Conservation (phyloP, 2,888 invertebrate genomes). For the Drosophila neonasuta region DNA sequence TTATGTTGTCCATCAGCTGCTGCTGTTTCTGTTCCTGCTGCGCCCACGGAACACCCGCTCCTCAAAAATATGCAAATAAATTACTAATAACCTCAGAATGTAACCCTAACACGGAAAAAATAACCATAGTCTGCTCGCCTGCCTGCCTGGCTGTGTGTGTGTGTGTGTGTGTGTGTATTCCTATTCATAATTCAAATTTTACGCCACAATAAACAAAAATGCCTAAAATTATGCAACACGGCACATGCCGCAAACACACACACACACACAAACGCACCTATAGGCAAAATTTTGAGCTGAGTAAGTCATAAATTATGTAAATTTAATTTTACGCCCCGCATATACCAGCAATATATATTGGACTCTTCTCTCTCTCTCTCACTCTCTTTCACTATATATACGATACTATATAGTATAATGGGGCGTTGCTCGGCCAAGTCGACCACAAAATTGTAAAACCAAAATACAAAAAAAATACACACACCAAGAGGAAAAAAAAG, state of each 20-base stretch:
- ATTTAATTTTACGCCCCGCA: slow-evolving; percentile 74
- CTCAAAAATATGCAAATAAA: slow-evolving; percentile 76
- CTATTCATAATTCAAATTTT: slow-evolving; percentile 78
- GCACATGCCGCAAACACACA: slow-evolving; percentile 55
- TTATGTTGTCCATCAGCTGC: slow-evolving; percentile 48
- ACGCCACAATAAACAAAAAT: slow-evolving; percentile 78
- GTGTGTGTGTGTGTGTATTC: slow-evolving; percentile 47
- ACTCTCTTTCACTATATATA: no score
- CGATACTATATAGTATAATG: slow-evolving; percentile 11
- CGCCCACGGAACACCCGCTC: slow-evolving; percentile 45
- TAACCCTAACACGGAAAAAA: slow-evolving; percentile 70
- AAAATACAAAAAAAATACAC: not conserved
- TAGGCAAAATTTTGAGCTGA: slow-evolving; percentile 63
- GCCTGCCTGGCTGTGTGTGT: slow-evolving; percentile 6
- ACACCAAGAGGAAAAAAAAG: slow-evolving; percentile 25
- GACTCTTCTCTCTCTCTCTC: slow-evolving; percentile 1
- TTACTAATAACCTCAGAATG: slow-evolving; percentile 75
- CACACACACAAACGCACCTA: slow-evolving; percentile 22
- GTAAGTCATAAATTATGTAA: slow-evolving; percentile 78
- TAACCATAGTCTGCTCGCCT: slow-evolving; percentile 13
- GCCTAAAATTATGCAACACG: slow-evolving; percentile 77
- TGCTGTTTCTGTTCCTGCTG: slow-evolving; percentile 29
- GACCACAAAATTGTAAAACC: slow-evolving; percentile 52
- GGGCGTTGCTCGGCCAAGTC: slow-evolving; percentile 41
- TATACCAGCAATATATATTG: slow-evolving; percentile 49